These are phyloP conservation scores for Ceriagrion tenellum DNA, from an alignment of 2,888 invertebrate genomes.

Conservation along the genomic window DNA sequence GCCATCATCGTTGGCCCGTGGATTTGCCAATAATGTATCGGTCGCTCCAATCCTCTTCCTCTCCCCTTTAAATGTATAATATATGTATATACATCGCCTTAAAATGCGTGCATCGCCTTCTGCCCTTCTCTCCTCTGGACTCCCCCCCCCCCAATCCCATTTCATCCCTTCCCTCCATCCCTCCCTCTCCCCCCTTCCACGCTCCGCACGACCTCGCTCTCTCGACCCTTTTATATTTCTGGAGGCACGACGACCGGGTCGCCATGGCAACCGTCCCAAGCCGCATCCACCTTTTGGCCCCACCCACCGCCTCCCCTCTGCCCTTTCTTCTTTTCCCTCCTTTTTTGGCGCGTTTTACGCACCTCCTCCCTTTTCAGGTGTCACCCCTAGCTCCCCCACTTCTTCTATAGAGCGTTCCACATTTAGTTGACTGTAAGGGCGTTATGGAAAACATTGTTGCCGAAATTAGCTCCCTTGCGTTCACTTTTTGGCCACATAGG, in stretches of 20 bases:
- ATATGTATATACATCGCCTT: background rate
- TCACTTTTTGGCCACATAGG: too few species aligned
- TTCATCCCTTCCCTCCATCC: too few species aligned
- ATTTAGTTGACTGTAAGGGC: too few species aligned
- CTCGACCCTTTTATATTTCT: constrained; percentile 4
- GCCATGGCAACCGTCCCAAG: background rate
- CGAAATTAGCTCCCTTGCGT: too few species aligned
- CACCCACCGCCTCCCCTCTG: background rate
- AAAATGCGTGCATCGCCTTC: constrained; percentile 18
- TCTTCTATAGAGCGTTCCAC: too few species aligned
- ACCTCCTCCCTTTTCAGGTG: background rate
- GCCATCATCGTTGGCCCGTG: too few species aligned
- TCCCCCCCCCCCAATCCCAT: too few species aligned
- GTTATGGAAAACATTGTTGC: too few species aligned
- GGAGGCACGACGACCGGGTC: background rate
- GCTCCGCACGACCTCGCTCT: background rate
- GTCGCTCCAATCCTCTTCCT: background rate
- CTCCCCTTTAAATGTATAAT: background rate
- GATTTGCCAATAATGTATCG: too few species aligned
- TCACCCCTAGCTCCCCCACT: background rate
- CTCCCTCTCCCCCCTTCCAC: too few species aligned
- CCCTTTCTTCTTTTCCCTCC: background rate
- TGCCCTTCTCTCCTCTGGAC: background rate
- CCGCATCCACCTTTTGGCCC: background rate
- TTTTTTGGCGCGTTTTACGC: background rate